Evolutionary conservation across 2,113 vertebrate genomes (phyloP).

Genomic region (Cottus gobio): DNA sequence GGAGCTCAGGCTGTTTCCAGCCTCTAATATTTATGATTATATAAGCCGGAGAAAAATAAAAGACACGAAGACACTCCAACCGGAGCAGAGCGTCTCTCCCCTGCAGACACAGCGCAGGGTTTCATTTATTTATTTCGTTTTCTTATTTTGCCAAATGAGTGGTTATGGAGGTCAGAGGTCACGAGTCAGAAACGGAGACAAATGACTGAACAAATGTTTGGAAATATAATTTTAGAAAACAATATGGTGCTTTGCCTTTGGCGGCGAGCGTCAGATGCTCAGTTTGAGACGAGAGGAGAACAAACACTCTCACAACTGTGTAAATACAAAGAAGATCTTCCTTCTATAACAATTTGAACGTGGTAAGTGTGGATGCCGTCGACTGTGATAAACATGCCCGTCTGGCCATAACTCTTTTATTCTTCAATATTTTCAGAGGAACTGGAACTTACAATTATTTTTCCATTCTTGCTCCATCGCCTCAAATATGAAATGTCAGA

Average conservation of each 20-base stretch:
- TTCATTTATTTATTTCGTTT: not conserved
- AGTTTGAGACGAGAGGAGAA: constrained; percentile 42
- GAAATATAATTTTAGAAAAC: constrained; percentile 70
- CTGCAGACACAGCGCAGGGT: constrained; percentile 49
- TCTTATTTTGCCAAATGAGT: constrained; percentile 56
- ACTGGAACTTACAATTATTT: not conserved
- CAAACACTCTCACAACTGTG: constrained; percentile 42
- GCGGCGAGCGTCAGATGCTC: constrained; percentile 59
- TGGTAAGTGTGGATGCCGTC: not conserved
- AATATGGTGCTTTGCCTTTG: constrained; percentile 64
- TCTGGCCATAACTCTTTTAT: not conserved
- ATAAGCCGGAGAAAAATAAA: constrained; percentile 60
- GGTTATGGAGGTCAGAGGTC: constrained; percentile 46
- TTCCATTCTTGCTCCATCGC: not conserved
- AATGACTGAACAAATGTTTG: constrained; percentile 61
- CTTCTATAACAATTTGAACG: not conserved
- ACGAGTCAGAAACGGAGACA: constrained; percentile 47
- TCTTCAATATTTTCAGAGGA: not conserved
- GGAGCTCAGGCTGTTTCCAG: constrained; percentile 25
- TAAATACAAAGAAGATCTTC: constrained; percentile 22
- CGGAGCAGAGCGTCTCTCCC: constrained; percentile 45
- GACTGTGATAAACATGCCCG: not conserved
- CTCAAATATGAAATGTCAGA: not conserved
- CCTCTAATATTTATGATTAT: constrained; percentile 54
- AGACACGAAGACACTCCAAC: constrained; percentile 45